Conservation (phyloP, 1,140 invertebrate genomes). For the Dreissena polymorpha region DNA sequence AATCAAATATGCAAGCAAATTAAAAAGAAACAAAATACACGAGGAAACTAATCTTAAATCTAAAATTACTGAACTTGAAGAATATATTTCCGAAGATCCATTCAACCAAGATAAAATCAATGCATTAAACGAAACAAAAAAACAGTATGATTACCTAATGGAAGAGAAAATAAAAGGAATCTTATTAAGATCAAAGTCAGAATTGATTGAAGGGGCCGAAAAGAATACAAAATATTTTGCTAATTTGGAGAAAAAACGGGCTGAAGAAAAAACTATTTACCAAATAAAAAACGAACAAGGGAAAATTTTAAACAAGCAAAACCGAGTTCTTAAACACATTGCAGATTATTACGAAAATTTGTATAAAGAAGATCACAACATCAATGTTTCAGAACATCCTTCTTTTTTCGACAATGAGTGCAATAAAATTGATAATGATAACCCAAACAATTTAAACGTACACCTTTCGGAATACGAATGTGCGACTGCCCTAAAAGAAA, state of each 20-base stretch:
- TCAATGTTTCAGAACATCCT: not conserved
- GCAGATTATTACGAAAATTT: slow-evolving; percentile 17
- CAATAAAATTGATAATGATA: not conserved
- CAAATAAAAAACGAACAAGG: slow-evolving; percentile 19
- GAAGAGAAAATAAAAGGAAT: not conserved
- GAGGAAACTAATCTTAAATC: no score
- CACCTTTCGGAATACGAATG: not conserved
- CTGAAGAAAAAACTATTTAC: slow-evolving; percentile 4
- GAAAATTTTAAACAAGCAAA: not conserved
- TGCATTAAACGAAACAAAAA: no score
- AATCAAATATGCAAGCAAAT: no score
- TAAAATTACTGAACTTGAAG: no score
- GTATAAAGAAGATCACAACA: not conserved
- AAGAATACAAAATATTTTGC: slow-evolving; percentile 47
- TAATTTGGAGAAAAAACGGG: slow-evolving; percentile 42
- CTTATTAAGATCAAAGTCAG: slow-evolving; percentile 13
- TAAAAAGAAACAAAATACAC: no score
- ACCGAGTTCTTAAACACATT: slow-evolving; percentile 7
- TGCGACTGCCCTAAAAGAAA: not conserved
- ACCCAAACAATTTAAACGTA: slow-evolving; percentile 14
- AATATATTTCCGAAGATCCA: no score
- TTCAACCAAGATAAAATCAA: no score
- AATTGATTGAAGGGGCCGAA: slow-evolving; percentile 36
- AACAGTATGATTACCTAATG: no score
- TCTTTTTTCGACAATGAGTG: not conserved